Conservation (phyloP, 1,140 invertebrate species). For the Procambarus virginalis region DNA sequence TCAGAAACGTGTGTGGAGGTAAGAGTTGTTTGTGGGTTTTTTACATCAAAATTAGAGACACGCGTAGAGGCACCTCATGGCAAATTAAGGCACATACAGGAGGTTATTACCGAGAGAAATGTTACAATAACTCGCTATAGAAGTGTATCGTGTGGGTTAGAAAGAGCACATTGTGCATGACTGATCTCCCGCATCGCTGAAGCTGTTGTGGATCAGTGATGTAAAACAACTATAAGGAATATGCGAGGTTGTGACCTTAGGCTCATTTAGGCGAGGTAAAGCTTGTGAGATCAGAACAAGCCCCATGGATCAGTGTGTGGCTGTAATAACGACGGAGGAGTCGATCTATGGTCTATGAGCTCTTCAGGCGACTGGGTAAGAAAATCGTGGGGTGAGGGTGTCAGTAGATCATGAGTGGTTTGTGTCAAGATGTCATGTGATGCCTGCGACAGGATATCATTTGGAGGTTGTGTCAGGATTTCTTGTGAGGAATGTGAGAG, state of each 20-base stretch:
- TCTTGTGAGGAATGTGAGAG: slow-evolving; percentile 2
- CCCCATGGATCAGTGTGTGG: slow-evolving; percentile 44
- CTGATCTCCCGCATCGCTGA: not conserved
- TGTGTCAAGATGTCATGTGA: slow-evolving; percentile 36
- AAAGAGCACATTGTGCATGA: not conserved
- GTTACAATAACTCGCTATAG: no score
- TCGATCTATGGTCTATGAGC: slow-evolving; percentile 4
- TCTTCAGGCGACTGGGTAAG: slow-evolving; percentile 18
- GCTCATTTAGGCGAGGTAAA: not conserved
- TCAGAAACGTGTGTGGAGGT: no score
- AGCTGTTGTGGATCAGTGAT: not conserved
- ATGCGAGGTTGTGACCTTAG: not conserved
- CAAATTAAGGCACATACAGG: no score
- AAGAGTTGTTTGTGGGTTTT: no score
- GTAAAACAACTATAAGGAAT: not conserved
- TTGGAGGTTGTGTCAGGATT: not conserved
- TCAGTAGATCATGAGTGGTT: slow-evolving; percentile 21
- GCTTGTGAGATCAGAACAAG: not conserved
- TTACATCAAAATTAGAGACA: no score
- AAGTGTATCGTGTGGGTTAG: not conserved
- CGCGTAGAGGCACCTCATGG: no score
- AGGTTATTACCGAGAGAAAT: no score
- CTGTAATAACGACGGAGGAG: slow-evolving; percentile 25
- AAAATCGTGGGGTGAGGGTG: slow-evolving; percentile 17
- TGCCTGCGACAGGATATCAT: slow-evolving; percentile 28